Evolutionary conservation across 2,797 vertebrate species (phyloP), one percentile per base, ranked within the genome.

Genomic region (Lepilemur ruficaudatus): DNA sequence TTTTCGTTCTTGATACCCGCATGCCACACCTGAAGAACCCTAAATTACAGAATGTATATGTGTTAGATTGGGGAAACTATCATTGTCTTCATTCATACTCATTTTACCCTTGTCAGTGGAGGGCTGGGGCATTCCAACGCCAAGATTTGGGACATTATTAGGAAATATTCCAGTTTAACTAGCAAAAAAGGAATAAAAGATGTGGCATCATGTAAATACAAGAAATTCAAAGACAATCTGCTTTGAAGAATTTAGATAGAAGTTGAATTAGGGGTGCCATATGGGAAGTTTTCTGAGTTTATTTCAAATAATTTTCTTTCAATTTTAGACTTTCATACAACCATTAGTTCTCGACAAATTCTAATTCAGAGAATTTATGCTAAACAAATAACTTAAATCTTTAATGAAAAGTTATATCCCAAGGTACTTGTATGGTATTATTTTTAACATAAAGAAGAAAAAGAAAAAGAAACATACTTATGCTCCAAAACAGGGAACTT

Each of bases 281-380:
- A 59, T 59, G 57, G 57, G 57, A 59, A 59, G 57, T 59, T 59
- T 59, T 59, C 57, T 28, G 57, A 59, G 52, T 83, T 50, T 22
- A n/a, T 89, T 86, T 87, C 41, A 65, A 95, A 76, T 95, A 30
- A 7, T 76, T 72, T 80, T 25, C 32, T 93, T 88, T 75, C 82
- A 57, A 46, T 38, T 72, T 79, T 59, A 79, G 50, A 69, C 25
- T 83, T 91, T 25, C 7, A 23, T 23, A 35, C 18, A 15, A 72
- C 25, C 78, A 38, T 18, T 59, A 48, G 5, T 30, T 11, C 23
- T 95, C n/a, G 48, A 43, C 8, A 59, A 59, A 73, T 79, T 35
- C 25, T 43, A 79, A 81, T 5, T 43, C 38, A 57, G 4, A 95
- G 17, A 82, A 93, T 55, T 48, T 80, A 82, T 91, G 57, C 38